These are phyloP conservation scores for Hippopotamus amphibius DNA, from an alignment of 2,113 vertebrate species.

Conservation along the genomic window DNA sequence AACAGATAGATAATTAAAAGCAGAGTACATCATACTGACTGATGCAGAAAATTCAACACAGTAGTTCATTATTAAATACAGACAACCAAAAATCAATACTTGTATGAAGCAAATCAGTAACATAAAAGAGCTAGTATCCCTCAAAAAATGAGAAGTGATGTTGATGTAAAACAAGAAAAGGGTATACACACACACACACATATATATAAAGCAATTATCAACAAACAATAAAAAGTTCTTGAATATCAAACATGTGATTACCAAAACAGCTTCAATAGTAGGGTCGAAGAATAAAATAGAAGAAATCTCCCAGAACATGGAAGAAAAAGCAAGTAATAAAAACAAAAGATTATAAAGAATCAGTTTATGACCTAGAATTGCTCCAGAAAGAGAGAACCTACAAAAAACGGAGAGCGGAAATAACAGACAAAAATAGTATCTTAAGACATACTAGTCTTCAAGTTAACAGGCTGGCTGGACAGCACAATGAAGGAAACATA, in stretches of 20 bases:
- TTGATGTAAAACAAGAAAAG: neutral
- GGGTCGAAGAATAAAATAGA: neutral
- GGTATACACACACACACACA: neutral
- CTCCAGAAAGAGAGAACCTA: neutral
- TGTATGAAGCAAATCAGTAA: neutral
- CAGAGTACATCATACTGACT: neutral
- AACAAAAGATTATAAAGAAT: neutral
- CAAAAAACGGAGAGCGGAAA: neutral
- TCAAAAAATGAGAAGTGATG: neutral
- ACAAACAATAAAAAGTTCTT: neutral
- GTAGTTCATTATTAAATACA: neutral
- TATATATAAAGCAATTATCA: neutral
- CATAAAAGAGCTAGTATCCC: neutral
- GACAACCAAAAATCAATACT: neutral
- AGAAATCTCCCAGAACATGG: neutral
- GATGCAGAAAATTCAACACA: neutral
- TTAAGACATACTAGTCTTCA: neutral
- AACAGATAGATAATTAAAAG: neutral
- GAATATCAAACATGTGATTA: neutral
- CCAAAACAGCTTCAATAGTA: neutral
- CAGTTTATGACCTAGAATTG: neutral
- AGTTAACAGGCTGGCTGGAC: neutral
- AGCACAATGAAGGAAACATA: neutral
- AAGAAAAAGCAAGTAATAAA: slow-evolving; percentile 6
- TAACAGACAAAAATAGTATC: neutral